phyloP scores from a whole-genome alignment of 2,797 vertebrate species.

The Rhinoraja longicauda region DNA sequence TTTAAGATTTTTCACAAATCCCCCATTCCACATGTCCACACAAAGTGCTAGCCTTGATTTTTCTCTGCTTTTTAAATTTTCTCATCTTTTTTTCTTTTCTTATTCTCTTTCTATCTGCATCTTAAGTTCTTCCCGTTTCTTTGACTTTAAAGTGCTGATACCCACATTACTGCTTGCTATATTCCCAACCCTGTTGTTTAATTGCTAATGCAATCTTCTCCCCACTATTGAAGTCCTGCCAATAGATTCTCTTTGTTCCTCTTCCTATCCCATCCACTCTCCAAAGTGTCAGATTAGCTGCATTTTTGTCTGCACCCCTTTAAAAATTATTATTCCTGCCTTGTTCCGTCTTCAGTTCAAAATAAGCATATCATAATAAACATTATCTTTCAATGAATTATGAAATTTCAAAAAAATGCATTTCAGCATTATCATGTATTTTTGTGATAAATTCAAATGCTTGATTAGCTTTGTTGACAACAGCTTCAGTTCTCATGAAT shows the following conservation, averaged over 20 bases:
- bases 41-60: neutral
- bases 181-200: neutral
- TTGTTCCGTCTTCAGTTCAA: neutral
- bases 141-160: neutral
- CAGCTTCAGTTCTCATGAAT: neutral
- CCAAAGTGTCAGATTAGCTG: neutral
- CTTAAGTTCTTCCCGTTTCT: neutral
- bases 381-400: neutral
- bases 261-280: too few relatives aligned
- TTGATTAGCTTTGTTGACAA: neutral
- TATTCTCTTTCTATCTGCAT: neutral
- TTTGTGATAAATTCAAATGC: neutral
- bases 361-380: neutral
- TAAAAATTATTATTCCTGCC: neutral
- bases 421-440: neutral
- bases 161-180: neutral
- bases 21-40: too few relatives aligned
- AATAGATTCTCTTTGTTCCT: neutral
- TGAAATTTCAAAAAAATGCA: neutral
- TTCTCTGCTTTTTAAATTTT: neutral
- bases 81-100: neutral
- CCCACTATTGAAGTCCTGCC: neutral
- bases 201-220: neutral
- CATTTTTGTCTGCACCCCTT: neutral
- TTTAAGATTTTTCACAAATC: neutral